phyloP scores from a whole-genome alignment of 35 echinoderm and acorn worm genomes.

The Lytechinus variegatus region DNA sequence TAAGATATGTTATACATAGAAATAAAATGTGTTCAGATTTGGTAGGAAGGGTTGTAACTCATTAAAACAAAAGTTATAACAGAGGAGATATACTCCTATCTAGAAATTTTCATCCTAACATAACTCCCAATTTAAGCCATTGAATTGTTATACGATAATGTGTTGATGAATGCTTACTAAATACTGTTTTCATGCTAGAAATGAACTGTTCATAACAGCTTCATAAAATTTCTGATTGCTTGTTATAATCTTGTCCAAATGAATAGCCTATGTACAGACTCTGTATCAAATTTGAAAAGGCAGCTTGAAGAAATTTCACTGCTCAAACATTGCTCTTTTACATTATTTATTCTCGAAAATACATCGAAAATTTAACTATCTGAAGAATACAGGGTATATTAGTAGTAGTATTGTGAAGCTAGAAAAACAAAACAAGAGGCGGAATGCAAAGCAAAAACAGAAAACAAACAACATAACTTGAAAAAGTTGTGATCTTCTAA shows the following conservation, averaged over 20 bases:
- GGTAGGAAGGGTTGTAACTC: background rate
- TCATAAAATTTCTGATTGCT: background rate
- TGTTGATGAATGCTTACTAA: background rate
- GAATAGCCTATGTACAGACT: conserved; percentile 25
- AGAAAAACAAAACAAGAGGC: background rate
- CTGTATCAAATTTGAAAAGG: conserved; percentile 41
- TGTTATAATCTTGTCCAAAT: conserved; percentile 4
- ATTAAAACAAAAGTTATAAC: background rate
- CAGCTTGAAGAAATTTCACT: background rate
- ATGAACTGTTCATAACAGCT: background rate
- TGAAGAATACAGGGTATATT: background rate
- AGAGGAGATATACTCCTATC: background rate
- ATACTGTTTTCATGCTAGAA: background rate
- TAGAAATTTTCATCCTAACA: background rate
- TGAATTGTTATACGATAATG: background rate
- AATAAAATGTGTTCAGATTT: background rate
- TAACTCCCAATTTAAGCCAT: background rate
- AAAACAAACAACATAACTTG: background rate
- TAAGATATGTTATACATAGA: background rate
- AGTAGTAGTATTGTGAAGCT: background rate
- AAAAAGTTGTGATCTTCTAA: background rate
- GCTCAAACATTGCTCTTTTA: background rate
- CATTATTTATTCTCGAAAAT: background rate
- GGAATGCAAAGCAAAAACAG: background rate
- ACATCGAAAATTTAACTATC: background rate